Conservation (phyloP, 2,888 invertebrate species). For the Apodemia zela region DNA sequence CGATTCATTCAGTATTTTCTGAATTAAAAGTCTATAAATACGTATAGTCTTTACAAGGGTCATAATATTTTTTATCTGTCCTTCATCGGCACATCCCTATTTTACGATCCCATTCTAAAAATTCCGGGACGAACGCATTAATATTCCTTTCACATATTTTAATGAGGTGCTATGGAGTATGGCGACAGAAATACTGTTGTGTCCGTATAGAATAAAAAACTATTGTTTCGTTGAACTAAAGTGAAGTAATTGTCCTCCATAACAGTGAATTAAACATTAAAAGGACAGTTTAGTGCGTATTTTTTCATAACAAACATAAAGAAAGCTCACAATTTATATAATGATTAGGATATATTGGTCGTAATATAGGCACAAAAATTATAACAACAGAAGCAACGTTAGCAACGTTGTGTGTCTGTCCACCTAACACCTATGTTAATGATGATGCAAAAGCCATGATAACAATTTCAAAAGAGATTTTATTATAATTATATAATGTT, state of each 20-base stretch:
- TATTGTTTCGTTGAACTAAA: conserved; percentile 23
- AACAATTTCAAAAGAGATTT: too few species aligned
- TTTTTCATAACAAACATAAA: background rate
- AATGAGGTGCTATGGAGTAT: conserved; percentile 25
- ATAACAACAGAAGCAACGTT: too few species aligned
- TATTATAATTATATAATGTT: too few species aligned
- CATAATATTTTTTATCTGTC: background rate
- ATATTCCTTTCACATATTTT: conserved; percentile 21
- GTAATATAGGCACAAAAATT: too few species aligned
- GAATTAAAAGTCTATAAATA: conserved; percentile 1
- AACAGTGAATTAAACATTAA: conserved; percentile 19
- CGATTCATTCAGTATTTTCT: background rate
- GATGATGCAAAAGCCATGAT: too few species aligned
- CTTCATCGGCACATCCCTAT: conserved; percentile 4
- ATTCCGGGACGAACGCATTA: conserved; percentile 13
- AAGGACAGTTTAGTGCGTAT: background rate
- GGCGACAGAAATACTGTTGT: conserved; percentile 27
- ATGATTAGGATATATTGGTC: too few species aligned
- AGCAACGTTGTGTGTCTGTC: too few species aligned
- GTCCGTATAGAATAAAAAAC: conserved; percentile 23
- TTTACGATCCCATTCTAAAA: conserved; percentile 12
- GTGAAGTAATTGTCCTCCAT: conserved; percentile 30
- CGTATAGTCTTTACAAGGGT: background rate
- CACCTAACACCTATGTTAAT: too few species aligned
- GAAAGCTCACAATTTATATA: background rate